A percentile compares a stretch with the other conserved stretches of the same genome.
Conservation (phyloP, 1,140 invertebrate genomes). For the Calycopis cecrops region DNA sequence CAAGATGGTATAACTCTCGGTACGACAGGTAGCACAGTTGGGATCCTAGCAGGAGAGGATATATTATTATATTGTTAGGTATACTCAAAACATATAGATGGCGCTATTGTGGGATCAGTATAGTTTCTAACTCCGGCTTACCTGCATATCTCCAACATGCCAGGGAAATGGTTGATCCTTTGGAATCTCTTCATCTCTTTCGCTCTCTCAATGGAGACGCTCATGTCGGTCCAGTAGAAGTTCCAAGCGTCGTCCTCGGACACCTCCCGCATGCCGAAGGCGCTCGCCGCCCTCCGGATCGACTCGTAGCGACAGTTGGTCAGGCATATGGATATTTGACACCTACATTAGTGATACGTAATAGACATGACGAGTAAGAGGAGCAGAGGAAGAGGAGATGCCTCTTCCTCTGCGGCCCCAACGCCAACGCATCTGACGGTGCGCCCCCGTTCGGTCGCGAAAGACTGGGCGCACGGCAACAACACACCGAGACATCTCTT, state of each 20-base stretch:
- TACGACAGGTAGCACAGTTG: not conserved
- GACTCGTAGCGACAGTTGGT: constrained; percentile 85
- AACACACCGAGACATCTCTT: too few species aligned
- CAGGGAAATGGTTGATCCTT: constrained; percentile 94
- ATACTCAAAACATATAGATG: too few species aligned
- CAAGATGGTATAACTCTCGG: too few species aligned
- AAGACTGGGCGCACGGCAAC: too few species aligned
- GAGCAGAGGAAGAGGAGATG: too few species aligned
- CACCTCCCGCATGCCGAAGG: constrained; percentile 87
- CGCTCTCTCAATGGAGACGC: constrained; percentile 86
- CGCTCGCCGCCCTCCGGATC: constrained; percentile 80
- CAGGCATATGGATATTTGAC: constrained; percentile 80
- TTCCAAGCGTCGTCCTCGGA: constrained; percentile 89
- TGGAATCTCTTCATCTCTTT: constrained; percentile 94
- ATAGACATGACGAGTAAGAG: too few species aligned
- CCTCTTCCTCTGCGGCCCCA: too few species aligned
- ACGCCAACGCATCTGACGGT: too few species aligned
- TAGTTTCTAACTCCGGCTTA: constrained; percentile 22
- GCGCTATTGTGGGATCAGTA: too few species aligned
- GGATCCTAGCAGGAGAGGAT: not conserved
- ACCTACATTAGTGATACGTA: constrained; percentile 34
- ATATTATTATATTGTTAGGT: too few species aligned
- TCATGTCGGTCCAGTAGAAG: constrained; percentile 91
- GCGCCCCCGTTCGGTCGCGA: too few species aligned
- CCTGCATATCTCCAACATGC: constrained; percentile 92